Conservation (phyloP, 2,888 invertebrate species). For the Lacanobia wlatinum region DNA sequence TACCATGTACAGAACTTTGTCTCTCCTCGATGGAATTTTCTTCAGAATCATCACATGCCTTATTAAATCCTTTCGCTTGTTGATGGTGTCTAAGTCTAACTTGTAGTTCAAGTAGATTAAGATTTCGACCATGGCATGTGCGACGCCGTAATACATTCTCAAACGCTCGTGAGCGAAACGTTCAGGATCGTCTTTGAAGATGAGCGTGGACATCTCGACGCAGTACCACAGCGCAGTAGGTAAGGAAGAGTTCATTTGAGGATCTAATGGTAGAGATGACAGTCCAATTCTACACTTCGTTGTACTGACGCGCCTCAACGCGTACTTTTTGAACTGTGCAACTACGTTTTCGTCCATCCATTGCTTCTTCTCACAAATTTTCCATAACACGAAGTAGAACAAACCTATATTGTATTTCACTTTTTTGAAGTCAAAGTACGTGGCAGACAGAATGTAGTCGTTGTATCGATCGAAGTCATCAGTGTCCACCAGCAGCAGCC, state of each 20-base stretch:
- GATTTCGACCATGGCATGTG: slow-evolving; percentile 71
- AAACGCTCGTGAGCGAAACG: slow-evolving; percentile 70
- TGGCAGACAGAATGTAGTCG: slow-evolving; percentile 75
- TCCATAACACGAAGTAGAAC: slow-evolving; percentile 75
- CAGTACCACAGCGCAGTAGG: slow-evolving; percentile 75
- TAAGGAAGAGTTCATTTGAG: slow-evolving; percentile 64
- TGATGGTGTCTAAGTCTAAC: slow-evolving; percentile 65
- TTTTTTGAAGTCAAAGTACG: slow-evolving; percentile 74
- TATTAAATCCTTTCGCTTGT: slow-evolving; percentile 32
- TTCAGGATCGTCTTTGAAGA: slow-evolving; percentile 70
- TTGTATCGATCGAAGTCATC: slow-evolving; percentile 75
- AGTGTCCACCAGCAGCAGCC: slow-evolving; percentile 71
- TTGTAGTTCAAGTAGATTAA: slow-evolving; percentile 68
- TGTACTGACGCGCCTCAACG: slow-evolving; percentile 68
- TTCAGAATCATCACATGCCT: slow-evolving; percentile 18
- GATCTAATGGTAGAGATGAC: slow-evolving; percentile 74
- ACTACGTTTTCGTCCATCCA: slow-evolving; percentile 77
- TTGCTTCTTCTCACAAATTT: slow-evolving; percentile 74
- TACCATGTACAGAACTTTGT: slow-evolving; percentile 36
- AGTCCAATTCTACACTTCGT: slow-evolving; percentile 72
- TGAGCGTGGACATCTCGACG: slow-evolving; percentile 70
- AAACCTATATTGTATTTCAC: slow-evolving; percentile 72
- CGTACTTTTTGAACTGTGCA: slow-evolving; percentile 71
- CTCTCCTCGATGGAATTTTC: slow-evolving; percentile 19
- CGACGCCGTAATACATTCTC: slow-evolving; percentile 66